Percentiles rank a stretch among this genome's conserved stretches.
Conservation (phyloP, 2,888 invertebrate species). For the Euzophera pinguis region DNA sequence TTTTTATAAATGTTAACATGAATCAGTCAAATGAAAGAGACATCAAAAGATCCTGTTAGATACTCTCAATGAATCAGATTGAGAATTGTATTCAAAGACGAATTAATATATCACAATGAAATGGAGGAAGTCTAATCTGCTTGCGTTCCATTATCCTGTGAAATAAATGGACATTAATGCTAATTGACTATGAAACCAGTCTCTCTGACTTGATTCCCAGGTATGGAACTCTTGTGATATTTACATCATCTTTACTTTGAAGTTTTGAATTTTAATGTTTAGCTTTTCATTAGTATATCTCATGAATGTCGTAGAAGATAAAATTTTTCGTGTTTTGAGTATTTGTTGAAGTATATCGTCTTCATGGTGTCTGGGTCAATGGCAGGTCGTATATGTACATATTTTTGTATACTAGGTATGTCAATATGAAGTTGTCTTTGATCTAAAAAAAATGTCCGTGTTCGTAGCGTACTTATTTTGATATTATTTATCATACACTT, state of each 20-base stretch:
- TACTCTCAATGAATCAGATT: slow-evolving; percentile 5
- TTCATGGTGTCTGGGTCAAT: too few relatives aligned
- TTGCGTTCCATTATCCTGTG: not conserved
- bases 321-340: too few relatives aligned
- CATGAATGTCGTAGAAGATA: too few relatives aligned
- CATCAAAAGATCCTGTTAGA: not conserved
- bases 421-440: too few relatives aligned
- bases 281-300: too few relatives aligned
- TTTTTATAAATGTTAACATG: not conserved
- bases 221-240: not conserved
- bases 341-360: too few relatives aligned
- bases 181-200: slow-evolving; percentile 5
- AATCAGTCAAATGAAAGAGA: not conserved
- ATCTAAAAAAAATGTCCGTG: too few relatives aligned
- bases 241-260: not conserved
- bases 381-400: too few relatives aligned
- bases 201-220: not conserved
- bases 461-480: too few relatives aligned
- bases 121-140: not conserved
- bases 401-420: too few relatives aligned
- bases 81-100: slow-evolving; percentile 3
- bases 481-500: too few relatives aligned
- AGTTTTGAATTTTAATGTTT: not conserved
- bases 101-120: not conserved
- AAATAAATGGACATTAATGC: slow-evolving; percentile 1